phyloP scores from a whole-genome alignment of 1,140 invertebrate genomes.

The Trinorchestia longiramus region DNA sequence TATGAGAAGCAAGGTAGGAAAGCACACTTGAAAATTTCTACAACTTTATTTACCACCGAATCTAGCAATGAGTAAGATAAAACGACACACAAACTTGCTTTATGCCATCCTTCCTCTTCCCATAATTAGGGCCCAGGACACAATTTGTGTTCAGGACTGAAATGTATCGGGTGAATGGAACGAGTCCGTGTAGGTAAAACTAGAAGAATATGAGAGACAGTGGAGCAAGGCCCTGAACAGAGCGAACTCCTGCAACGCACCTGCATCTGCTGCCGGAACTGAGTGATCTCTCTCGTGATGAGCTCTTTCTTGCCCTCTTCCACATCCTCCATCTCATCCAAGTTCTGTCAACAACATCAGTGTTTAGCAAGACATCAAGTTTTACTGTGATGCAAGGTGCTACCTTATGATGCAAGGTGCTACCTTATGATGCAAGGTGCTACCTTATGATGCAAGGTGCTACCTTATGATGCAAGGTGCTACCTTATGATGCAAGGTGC shows the following conservation, averaged over 20 bases:
- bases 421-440: no score
- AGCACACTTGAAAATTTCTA: background rate
- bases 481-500: no score
- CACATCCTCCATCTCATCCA: conserved; percentile 83
- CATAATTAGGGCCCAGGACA: background rate
- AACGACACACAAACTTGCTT: background rate
- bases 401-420: background rate
- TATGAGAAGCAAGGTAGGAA: background rate
- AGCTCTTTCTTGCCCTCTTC: conserved; percentile 94
- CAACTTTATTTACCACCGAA: background rate
- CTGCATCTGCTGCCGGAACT: conserved; percentile 97
- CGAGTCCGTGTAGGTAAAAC: background rate
- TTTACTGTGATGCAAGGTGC: background rate
- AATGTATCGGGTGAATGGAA: background rate
- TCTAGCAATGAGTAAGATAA: background rate
- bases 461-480: no score
- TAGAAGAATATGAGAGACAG: background rate
- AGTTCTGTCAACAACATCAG: conserved; percentile 70
- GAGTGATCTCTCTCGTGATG: conserved; percentile 95
- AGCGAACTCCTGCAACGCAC: conserved; percentile 74
- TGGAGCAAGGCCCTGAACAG: background rate
- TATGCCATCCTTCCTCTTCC: background rate
- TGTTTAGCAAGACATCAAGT: background rate
- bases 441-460: no score
- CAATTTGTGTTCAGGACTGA: background rate